Evolutionary conservation across 2,113 vertebrate species (phyloP), one percentile per base, ranked within the genome.

Genomic region (Gopherus flavomarginatus): DNA sequence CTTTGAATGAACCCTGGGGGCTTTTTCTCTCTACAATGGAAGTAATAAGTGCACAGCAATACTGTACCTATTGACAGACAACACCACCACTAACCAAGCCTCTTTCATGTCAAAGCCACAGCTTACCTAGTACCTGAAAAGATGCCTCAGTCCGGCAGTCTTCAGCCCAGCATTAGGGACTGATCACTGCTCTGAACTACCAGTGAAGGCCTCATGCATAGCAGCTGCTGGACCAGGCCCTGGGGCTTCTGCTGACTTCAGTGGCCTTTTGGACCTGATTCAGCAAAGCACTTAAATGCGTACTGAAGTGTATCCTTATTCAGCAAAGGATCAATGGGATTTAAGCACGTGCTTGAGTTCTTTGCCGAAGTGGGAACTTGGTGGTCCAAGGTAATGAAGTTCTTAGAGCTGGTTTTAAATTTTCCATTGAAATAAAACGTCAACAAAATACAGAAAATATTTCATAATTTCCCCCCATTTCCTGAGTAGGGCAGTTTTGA

Each of bases 191-290:
- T 54, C 59, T 1, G 11, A 44, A 0, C 31, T 4, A 35, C 0
- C 0, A 52, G 78, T 47, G 24, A 49, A 14, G 24, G 19, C 62
- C 50, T 0, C 0, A 11, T 1, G 81, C 8, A 1, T 0, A 0
- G 6, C 24, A 65, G 56, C 62, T 17, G 42, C 35, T 29, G 8
- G 72, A 31, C 21, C 5, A 47, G 83, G 59, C 50, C 11, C 14
- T 56, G 22, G 11, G 14, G 7, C 8, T 78, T 69, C 47, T 0
- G 0, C 21, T 5, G 79, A 11, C 56, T 31, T 19, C 59, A 31
- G 0, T 0, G 1, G 53, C 26, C 0, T 0, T 14, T 50, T 7
- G 84, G 62, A 44, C 56, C 79, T 42, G 62, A 47, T 78, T 78
- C 42, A 47, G 9, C 77, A 42, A 31, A n/a, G 53, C 42, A 16